Conservation (phyloP, 1,140 invertebrate species). For the Drosophila nikananu region DNA sequence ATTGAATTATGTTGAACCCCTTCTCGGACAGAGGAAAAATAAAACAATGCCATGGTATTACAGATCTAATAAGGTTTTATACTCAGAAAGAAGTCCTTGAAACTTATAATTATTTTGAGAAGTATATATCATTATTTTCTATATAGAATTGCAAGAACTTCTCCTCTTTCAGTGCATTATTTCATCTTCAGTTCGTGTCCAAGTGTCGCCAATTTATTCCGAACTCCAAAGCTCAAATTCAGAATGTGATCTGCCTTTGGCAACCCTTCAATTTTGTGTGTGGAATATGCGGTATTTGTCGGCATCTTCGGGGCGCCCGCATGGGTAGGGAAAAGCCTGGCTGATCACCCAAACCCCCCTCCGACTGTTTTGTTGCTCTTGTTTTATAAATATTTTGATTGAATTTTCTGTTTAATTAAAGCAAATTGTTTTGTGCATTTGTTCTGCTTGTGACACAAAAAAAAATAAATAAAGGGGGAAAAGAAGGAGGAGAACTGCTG, state of each 20-base stretch:
- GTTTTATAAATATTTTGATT: constrained; percentile 82
- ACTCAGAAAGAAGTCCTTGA: too few relatives aligned
- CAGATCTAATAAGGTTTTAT: neutral
- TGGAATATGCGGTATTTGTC: constrained; percentile 12
- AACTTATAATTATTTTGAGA: neutral
- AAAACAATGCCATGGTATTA: neutral
- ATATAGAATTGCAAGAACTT: neutral
- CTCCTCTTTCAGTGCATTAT: neutral
- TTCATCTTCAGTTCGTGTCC: constrained; percentile 51
- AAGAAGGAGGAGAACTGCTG: neutral
- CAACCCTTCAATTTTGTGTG: constrained; percentile 68
- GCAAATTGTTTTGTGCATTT: constrained; percentile 79
- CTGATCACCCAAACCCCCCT: constrained; percentile 27
- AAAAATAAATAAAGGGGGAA: neutral
- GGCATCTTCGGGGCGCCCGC: constrained; percentile 75
- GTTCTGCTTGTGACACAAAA: constrained; percentile 26
- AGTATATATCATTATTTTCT: neutral
- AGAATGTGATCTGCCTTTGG: constrained; percentile 26
- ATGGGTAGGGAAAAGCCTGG: constrained; percentile 50
- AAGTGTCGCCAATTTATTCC: constrained; percentile 62
- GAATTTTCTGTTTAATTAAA: constrained; percentile 84
- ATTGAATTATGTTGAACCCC: constrained; percentile 64
- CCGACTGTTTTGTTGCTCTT: constrained; percentile 24
- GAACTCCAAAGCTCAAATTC: constrained; percentile 7
- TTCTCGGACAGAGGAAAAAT: too few relatives aligned